Conservation (phyloP, 2,888 invertebrate species). For the Acholoe squamosa region DNA sequence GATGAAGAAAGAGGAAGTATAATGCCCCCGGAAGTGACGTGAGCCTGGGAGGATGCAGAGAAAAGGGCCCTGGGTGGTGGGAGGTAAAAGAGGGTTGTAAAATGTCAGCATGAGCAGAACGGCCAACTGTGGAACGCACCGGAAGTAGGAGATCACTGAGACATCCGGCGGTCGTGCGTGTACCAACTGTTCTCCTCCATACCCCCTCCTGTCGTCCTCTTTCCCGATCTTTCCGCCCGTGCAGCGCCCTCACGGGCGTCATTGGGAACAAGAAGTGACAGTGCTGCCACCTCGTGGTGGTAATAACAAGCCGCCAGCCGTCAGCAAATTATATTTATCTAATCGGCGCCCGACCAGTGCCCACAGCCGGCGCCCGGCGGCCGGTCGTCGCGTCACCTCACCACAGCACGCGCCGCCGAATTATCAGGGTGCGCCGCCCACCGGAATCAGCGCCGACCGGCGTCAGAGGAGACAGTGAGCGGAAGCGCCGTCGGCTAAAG, state of each 20-base stretch:
- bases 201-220: neutral
- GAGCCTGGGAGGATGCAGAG: neutral
- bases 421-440: neutral
- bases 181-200: neutral
- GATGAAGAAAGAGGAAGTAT: constrained; percentile 1
- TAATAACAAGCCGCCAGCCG: constrained; percentile 56
- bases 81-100: neutral
- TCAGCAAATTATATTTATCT: constrained; percentile 54
- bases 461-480: neutral
- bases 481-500: constrained; percentile 44
- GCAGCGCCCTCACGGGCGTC: neutral
- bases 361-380: neutral
- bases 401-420: neutral
- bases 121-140: neutral
- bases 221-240: constrained; percentile 54
- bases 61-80: neutral
- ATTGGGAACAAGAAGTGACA: constrained; percentile 41
- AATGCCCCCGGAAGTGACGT: constrained; percentile 8
- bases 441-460: constrained; percentile 30
- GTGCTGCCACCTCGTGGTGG: constrained; percentile 36
- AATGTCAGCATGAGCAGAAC: neutral
- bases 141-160: constrained; percentile 11
- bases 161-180: neutral
- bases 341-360: constrained; percentile 13
- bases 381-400: neutral